Evolutionary conservation across 2,888 invertebrate species (phyloP), one percentile per base, ranked within the genome.

Genomic region (Leptura quadrifasciata): DNA sequence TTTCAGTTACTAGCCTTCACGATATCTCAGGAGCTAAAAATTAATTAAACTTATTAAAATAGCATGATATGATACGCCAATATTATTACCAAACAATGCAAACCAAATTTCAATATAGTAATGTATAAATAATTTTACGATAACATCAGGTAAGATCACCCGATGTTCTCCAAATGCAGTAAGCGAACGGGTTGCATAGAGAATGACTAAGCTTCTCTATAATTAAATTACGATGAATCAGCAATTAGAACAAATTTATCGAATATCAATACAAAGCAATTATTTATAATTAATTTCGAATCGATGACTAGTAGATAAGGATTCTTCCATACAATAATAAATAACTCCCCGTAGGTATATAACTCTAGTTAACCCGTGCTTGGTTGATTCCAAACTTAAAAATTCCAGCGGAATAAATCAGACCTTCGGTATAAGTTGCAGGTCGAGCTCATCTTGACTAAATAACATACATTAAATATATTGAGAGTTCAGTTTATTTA

Each of bases 161-260:
- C 5, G 27, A 31, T 31, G 8, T 8, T 31, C 27, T 31, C 5
- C 8, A 31, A 31, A 31, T 8, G 27, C 57, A 20, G 9, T 8
- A 20, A 12, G 0, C 9, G 4, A 57, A 57, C 57, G 57, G 15
- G 20, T 18, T 57, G 39, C 35, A 64, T 55, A 68, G n/a, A 35
- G 18, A 57, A 55, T 68, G 68, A 68, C 31, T 68, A 10, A 27
- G 68, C 68, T 67, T n/a, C 76, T 60, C 24, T 75, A 71, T 78
- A 74, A 78, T 78, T 76, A 78, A 71, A 71, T 68, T 31, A 73
- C 67, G 75, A 76, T 76, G 76, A 78, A 78, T 78, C 75, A 74
- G 75, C 75, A 76, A 76, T 78, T 78, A 78, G 74, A 72, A 70
- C 68, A 72, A 72, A 68, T 71, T 72, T 74, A 76, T 76, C 74